Conservation (phyloP, 2,888 invertebrate genomes). For the Dioctria linearis region DNA sequence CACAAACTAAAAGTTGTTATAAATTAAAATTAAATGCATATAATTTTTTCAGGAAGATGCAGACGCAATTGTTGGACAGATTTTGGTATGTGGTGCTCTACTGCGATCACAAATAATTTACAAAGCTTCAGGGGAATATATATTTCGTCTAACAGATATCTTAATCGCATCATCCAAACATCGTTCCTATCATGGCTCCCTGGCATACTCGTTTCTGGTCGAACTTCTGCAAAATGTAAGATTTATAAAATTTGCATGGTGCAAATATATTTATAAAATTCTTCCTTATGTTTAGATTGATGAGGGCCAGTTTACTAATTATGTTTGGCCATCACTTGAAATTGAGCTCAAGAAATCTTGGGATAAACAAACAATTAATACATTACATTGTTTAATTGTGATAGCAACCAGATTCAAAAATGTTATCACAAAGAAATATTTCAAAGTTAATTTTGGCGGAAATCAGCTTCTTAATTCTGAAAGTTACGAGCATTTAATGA, state of each 20-base stretch:
- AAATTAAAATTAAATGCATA: background rate
- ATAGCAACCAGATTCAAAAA: conserved; percentile 71
- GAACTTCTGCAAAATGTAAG: conserved; percentile 75
- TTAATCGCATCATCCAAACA: conserved; percentile 64
- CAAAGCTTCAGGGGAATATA: conserved; percentile 72
- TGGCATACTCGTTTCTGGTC: conserved; percentile 76
- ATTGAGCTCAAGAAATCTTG: conserved; percentile 76
- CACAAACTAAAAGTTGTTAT: background rate
- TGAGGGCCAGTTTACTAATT: conserved; percentile 73
- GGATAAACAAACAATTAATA: conserved; percentile 78
- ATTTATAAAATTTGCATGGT: background rate
- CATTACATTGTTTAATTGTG: conserved; percentile 75
- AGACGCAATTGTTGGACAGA: conserved; percentile 80
- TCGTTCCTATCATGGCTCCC: conserved; percentile 63
- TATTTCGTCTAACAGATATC: conserved; percentile 71
- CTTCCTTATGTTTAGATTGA: conserved; percentile 70
- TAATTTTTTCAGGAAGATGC: conserved; percentile 77
- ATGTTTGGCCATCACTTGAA: conserved; percentile 76
- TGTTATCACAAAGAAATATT: conserved; percentile 72
- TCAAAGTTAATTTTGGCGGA: conserved; percentile 75
- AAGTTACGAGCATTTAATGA: conserved; percentile 74
- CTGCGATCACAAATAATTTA: conserved; percentile 77
- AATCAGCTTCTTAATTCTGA: conserved; percentile 75
- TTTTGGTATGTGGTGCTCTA: conserved; percentile 80
- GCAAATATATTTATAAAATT: background rate